Evolutionary conservation across 2,888 invertebrate genomes (phyloP).

Genomic region (Nemoura dubitans): DNA sequence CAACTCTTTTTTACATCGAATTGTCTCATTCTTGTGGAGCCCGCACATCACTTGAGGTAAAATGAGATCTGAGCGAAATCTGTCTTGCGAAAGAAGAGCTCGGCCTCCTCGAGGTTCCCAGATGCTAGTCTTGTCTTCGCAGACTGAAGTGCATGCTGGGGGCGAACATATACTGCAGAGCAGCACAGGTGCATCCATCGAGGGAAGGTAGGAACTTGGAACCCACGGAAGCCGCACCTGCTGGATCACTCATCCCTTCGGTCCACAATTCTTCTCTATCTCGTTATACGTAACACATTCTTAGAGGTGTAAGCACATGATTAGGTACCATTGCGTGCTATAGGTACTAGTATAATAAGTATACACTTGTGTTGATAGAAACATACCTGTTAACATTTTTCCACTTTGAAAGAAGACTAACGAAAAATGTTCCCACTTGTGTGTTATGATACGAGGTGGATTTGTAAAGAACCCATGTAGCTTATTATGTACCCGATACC

Average conservation of each 20-base stretch:
- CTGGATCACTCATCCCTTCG: constrained; percentile 18
- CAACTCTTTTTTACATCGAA: not conserved
- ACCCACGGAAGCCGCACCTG: not conserved
- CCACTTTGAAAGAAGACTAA: not conserved
- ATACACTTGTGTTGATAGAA: no score
- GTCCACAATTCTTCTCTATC: not conserved
- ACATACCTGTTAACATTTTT: not conserved
- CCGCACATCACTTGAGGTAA: not conserved
- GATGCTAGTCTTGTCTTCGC: not conserved
- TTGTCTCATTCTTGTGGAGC: not conserved
- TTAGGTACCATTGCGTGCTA: constrained; percentile 4
- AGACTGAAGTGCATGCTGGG: not conserved
- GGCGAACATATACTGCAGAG: no score
- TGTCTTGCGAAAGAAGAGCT: not conserved
- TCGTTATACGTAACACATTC: constrained; percentile 8
- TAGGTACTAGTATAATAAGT: no score
- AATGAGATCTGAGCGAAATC: not conserved
- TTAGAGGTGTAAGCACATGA: constrained; percentile 35
- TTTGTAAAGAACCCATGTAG: not conserved
- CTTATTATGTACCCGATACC: not conserved
- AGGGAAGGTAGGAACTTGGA: not conserved
- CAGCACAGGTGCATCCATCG: not conserved
- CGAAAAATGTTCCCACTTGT: not conserved
- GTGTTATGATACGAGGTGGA: not conserved
- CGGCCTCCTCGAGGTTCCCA: not conserved